Conservation (phyloP, 2,113 vertebrate species). For the Chionomys nivalis region DNA sequence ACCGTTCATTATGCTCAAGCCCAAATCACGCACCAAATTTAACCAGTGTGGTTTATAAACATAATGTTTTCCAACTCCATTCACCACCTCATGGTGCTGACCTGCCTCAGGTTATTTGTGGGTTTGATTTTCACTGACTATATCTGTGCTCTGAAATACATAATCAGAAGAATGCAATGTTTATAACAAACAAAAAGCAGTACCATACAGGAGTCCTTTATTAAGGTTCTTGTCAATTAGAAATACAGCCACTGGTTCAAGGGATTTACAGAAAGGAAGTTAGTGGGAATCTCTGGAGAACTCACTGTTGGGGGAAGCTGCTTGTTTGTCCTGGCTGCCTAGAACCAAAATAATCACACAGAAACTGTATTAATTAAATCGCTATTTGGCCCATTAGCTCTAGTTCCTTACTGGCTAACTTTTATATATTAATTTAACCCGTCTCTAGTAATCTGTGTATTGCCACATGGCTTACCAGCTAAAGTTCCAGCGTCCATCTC, state of each 20-base stretch:
- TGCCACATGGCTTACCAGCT: too few relatives aligned
- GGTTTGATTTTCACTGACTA: constrained; percentile 15
- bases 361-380: too few relatives aligned
- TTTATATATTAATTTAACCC: too few relatives aligned
- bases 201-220: background rate
- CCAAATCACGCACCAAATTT: background rate
- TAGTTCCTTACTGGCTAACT: too few relatives aligned
- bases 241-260: background rate
- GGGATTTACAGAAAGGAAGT: background rate
- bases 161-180: background rate
- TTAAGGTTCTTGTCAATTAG: background rate
- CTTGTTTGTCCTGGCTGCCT: too few relatives aligned
- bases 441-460: too few relatives aligned
- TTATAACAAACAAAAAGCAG: background rate
- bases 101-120: background rate
- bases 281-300: background rate
- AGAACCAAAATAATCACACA: too few relatives aligned
- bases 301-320: too few relatives aligned
- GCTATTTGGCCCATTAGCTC: too few relatives aligned
- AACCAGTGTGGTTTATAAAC: background rate
- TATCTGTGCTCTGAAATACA: background rate
- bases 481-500: too few relatives aligned
- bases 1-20: background rate
- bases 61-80: background rate
- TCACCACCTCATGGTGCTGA: background rate